Conservation (phyloP, 2,113 vertebrate species). For the Geothlypis trichas region DNA sequence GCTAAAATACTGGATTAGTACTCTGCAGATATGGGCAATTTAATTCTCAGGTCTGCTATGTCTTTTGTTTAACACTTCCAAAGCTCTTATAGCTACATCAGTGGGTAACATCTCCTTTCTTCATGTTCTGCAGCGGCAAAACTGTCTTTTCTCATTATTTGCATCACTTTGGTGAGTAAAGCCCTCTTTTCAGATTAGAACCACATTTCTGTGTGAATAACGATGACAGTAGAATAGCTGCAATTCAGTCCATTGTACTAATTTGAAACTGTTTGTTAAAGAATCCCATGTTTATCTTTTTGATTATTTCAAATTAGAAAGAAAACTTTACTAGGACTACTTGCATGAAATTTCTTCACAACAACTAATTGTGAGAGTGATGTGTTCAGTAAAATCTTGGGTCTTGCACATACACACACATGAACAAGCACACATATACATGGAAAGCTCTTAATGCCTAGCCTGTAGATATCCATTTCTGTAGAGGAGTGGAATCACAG, state of each 20-base stretch:
- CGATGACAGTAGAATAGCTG: background rate
- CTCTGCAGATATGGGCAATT: background rate
- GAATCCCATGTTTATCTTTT: background rate
- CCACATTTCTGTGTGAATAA: background rate
- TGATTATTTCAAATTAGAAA: background rate
- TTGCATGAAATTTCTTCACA: background rate
- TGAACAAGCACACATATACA: fast-evolving
- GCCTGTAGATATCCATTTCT: background rate
- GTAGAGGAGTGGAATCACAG: background rate
- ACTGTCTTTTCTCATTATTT: background rate
- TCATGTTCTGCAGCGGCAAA: background rate
- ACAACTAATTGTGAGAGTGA: background rate
- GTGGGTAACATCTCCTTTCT: background rate
- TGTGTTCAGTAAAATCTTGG: background rate
- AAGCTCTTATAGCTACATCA: background rate
- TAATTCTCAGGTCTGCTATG: background rate
- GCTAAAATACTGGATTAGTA: background rate
- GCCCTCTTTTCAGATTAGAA: background rate
- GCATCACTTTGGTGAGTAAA: background rate
- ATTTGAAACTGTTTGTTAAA: background rate
- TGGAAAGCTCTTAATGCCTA: background rate
- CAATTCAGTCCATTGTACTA: background rate
- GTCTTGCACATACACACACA: background rate
- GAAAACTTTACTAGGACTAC: background rate
- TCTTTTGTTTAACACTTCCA: background rate